These are phyloP conservation scores for Premnoplex brunnescens DNA, from an alignment of 2,797 vertebrate genomes.

Conservation along the genomic window DNA sequence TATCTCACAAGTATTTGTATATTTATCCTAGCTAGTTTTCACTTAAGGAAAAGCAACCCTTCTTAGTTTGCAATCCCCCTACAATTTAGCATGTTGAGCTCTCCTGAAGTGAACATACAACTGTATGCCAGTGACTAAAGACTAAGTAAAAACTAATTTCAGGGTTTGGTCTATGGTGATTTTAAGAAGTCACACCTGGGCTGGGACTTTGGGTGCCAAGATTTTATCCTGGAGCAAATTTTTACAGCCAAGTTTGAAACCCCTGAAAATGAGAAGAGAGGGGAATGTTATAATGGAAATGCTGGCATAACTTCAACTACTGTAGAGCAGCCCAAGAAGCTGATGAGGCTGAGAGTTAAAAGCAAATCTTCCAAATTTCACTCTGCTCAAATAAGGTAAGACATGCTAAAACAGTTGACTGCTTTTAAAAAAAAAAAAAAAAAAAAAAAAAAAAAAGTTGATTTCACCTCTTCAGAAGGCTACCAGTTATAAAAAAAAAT, in stretches of 20 bases:
- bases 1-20: neutral
- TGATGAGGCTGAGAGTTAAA: neutral
- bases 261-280: constrained; percentile 41
- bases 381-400: constrained; percentile 50
- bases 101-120: neutral
- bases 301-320: constrained; percentile 47
- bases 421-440: neutral
- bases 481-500: neutral
- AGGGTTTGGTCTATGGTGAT: neutral
- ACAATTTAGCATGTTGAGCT: neutral
- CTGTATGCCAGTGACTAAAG: neutral
- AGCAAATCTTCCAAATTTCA: constrained; percentile 7
- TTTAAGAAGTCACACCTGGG: constrained; percentile 38
- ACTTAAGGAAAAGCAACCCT: neutral
- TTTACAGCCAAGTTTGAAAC: constrained; percentile 58
- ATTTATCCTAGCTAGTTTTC: neutral
- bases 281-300: constrained; percentile 70
- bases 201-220: neutral
- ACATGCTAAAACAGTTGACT: constrained; percentile 22
- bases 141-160: constrained; percentile 35
- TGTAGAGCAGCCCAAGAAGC: constrained; percentile 14
- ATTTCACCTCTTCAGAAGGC: constrained; percentile 2
- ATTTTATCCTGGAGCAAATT: constrained; percentile 14
- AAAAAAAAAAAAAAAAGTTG: neutral
- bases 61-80: neutral